Conservation (phyloP, 2,113 vertebrate species). For the Ornithorhynchus anatinus region DNA sequence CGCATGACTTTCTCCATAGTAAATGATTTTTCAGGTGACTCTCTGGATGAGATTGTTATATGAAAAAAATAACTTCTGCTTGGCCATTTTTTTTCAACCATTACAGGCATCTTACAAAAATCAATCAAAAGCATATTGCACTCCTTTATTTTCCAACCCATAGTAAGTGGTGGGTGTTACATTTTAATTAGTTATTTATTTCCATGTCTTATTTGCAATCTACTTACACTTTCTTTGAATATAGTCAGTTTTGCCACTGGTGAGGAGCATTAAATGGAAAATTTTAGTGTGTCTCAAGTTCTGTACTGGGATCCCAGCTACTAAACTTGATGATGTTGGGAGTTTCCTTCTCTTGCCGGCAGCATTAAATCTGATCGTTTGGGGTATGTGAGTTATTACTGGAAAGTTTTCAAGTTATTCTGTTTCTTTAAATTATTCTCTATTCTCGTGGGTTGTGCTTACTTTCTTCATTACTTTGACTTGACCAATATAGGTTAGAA, state of each 20-base stretch:
- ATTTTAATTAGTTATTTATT: not conserved
- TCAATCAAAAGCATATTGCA: not conserved
- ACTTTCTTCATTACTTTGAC: too few species aligned
- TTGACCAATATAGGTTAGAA: not conserved
- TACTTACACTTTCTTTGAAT: not conserved
- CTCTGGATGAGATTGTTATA: not conserved
- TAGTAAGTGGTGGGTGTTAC: not conserved
- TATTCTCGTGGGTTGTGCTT: not conserved
- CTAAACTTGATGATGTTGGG: not conserved
- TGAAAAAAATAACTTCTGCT: not conserved
- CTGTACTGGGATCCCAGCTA: not conserved
- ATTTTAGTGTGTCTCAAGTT: not conserved
- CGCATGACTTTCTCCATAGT: too few species aligned
- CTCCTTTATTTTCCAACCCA: too few species aligned
- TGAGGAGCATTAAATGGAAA: not conserved
- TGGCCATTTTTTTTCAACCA: not conserved
- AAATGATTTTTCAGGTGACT: not conserved
- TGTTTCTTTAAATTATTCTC: not conserved
- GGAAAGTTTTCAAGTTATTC: too few species aligned
- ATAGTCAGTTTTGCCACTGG: not conserved
- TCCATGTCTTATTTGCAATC: not conserved
- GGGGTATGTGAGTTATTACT: not conserved
- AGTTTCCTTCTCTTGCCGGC: not conserved
- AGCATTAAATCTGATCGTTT: not conserved
- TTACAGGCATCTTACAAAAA: not conserved